A percentile compares a stretch with the other conserved stretches of the same genome.
phyloP scores from a whole-genome alignment of 2,888 invertebrate genomes.

The Archips crataeganus region DNA sequence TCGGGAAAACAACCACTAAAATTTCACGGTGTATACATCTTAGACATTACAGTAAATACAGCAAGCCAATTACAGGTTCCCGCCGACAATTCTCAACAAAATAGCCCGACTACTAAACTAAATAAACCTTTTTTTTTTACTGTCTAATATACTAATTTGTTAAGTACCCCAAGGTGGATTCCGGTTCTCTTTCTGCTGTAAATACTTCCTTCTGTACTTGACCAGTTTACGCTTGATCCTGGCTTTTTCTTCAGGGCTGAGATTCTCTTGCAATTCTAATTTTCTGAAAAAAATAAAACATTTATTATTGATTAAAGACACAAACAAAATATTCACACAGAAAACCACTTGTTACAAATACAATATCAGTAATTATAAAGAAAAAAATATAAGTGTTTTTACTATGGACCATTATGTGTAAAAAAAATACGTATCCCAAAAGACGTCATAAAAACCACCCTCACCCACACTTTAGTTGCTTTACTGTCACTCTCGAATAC shows the following conservation, averaged over 20 bases:
- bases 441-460: neutral
- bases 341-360: too few relatives aligned
- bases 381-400: too few relatives aligned
- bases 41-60: too few relatives aligned
- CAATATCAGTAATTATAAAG: neutral
- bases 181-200: constrained; percentile 89
- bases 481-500: neutral
- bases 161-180: constrained; percentile 93
- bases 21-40: too few relatives aligned
- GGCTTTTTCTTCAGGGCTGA: constrained; percentile 88
- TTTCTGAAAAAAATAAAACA: constrained; percentile 61
- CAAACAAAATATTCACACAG: too few relatives aligned
- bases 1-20: too few relatives aligned
- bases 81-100: too few relatives aligned
- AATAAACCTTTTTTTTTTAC: too few relatives aligned
- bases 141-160: constrained; percentile 39
- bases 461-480: neutral
- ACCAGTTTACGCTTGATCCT: constrained; percentile 93
- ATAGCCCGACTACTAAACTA: too few relatives aligned
- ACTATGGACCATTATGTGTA: neutral
- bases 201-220: constrained; percentile 94
- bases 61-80: too few relatives aligned
- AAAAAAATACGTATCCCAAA: neutral
- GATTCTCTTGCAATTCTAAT: constrained; percentile 86
- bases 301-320: neutral